Conservation (phyloP, 1,140 invertebrate genomes). For the Octopus sinensis region DNA sequence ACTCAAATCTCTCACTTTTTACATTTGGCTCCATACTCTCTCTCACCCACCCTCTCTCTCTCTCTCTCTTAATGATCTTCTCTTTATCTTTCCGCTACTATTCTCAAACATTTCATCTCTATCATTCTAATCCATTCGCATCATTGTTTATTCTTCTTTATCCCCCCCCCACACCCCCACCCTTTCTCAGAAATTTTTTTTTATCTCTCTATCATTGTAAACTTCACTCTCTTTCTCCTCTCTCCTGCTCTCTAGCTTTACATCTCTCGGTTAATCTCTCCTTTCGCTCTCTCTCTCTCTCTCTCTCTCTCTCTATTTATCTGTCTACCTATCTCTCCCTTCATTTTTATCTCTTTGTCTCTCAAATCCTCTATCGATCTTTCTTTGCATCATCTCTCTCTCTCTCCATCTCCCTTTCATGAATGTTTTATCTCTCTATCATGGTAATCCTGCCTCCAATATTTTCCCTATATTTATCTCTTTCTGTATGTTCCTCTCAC, state of each 20-base stretch:
- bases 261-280: background rate
- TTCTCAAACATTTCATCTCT: conserved; percentile 40
- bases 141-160: too few relatives aligned
- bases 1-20: too few relatives aligned
- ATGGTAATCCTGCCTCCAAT: background rate
- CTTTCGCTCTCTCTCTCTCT: conserved; percentile 41
- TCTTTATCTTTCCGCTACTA: conserved; percentile 5
- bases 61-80: conserved; percentile 13
- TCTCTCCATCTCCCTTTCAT: background rate
- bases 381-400: background rate
- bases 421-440: background rate
- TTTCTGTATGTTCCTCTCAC: conserved; percentile 42
- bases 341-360: background rate
- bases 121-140: background rate
- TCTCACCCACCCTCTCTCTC: conserved; percentile 26
- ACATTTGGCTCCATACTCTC: background rate
- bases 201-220: conserved; percentile 16
- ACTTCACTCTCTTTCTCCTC: conserved; percentile 9
- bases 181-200: background rate
- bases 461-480: background rate
- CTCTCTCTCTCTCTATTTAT: conserved; percentile 9
- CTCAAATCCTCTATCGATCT: background rate
- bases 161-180: background rate
- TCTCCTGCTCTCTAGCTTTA: conserved; percentile 39
- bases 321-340: background rate